Conservation (phyloP, 2,888 invertebrate species). For the Ypsolopha sequella region DNA sequence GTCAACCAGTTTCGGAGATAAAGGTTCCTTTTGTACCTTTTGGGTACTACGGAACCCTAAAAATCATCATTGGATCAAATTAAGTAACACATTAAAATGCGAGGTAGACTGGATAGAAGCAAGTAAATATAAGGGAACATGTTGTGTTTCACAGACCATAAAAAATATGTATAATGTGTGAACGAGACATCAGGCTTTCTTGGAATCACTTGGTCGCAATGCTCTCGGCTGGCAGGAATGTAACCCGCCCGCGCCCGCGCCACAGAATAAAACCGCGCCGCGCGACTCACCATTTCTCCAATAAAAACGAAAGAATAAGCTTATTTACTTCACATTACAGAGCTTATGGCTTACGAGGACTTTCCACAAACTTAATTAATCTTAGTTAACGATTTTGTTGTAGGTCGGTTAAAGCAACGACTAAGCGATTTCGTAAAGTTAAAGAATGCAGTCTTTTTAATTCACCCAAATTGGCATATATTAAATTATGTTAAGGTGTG, state of each 20-base stretch:
- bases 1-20: no score
- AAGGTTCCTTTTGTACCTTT: no score
- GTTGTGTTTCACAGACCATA: slow-evolving; percentile 1
- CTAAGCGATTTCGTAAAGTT: no score
- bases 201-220: slow-evolving; percentile 53
- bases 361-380: background rate
- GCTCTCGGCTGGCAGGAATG: slow-evolving; percentile 57
- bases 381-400: no score
- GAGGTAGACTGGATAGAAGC: no score
- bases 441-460: no score
- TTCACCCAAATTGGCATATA: no score
- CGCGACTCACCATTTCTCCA: background rate
- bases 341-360: background rate
- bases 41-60: background rate
- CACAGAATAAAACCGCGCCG: background rate
- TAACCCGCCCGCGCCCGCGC: slow-evolving; percentile 19
- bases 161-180: slow-evolving; percentile 27
- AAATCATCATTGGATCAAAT: background rate
- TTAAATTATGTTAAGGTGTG: no score
- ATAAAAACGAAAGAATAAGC: slow-evolving; percentile 4
- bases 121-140: background rate
- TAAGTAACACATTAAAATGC: no score
- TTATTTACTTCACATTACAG: slow-evolving; percentile 2
- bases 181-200: slow-evolving; percentile 60
- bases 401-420: no score